Evolutionary conservation across 2,888 invertebrate species (phyloP), one percentile per base, ranked within the genome.

Genomic region (Drosophila buzzatii): DNA sequence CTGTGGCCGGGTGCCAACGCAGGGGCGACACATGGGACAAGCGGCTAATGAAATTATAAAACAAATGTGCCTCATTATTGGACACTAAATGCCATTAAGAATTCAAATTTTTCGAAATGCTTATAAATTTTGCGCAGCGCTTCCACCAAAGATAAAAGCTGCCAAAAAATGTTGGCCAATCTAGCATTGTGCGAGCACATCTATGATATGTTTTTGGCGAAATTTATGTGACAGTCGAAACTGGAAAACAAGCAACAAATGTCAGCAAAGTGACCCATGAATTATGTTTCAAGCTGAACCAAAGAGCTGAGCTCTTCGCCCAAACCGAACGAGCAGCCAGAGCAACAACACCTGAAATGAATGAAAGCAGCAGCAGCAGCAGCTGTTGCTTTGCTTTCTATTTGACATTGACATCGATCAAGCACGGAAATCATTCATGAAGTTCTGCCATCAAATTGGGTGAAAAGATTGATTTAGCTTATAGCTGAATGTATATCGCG

Each of bases 51-150:
- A 87, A 87, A 87, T 87, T 90, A 87, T 87, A 89, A 87, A 87
- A 87, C 82, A 87, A 87, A 87, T 90, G 86, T 90, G 70, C 82
- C 85, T 87, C 90, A 87, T 87, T 87, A 87, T 87, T 71, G 82
- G 79, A 90, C 90, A 90, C 86, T 90, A 89, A 88, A 90, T 55
- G 79, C 79, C 79, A 87, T 87, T 87, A 84, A 70, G 79, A 79
- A 87, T 87, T 84, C 88, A 87, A 87, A 87, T 87, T 73, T 88
- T 63, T 57, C 52, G 68, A 77, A 76, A 73, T 68, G 75, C 44
- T 73, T 75, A 72, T 74, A 76, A 76, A 73, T 74, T 77, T 76
- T 37, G 74, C 73, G 55, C 70, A 64, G 73, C 57, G 73, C 53
- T 64, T 61, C 57, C 35, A 62, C 14, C 44, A 62, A 55, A 55